Conservation (phyloP, 2,113 vertebrate genomes). For the Nesogale talazaci region DNA sequence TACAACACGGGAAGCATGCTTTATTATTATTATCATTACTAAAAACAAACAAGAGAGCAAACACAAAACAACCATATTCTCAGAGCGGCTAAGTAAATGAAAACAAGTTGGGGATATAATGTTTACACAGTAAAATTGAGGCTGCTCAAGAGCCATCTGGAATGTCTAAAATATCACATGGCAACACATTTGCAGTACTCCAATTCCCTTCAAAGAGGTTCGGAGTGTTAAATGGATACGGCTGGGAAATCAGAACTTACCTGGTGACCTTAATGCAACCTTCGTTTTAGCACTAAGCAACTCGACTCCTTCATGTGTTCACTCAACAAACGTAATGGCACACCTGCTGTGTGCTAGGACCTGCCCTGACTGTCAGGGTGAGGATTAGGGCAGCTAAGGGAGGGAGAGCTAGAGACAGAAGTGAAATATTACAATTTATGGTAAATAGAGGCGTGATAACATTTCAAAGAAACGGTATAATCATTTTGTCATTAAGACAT, state of each 20-base stretch:
- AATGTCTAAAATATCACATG: conserved; percentile 56
- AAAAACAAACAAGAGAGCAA: not conserved
- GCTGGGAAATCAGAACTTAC: conserved; percentile 26
- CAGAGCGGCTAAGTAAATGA: conserved; percentile 24
- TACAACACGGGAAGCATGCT: not conserved
- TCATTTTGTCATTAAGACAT: conserved; percentile 26
- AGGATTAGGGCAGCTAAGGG: not conserved
- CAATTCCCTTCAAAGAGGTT: conserved; percentile 20
- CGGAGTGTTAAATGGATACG: conserved; percentile 25
- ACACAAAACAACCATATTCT: not conserved
- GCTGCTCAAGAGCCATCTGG: conserved; percentile 22
- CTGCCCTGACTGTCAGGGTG: no score
- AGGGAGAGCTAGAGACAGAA: not conserved
- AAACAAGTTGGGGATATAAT: conserved; percentile 37
- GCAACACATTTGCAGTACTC: conserved; percentile 26
- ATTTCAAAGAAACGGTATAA: conserved; percentile 48
- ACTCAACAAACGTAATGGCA: not conserved
- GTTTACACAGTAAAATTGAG: conserved; percentile 15
- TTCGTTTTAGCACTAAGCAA: conserved; percentile 4
- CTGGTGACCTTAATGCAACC: conserved; percentile 13
- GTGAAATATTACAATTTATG: not conserved
- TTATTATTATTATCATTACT: conserved; percentile 34
- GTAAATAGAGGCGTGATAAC: not conserved
- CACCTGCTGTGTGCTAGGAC: not conserved
- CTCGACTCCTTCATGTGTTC: conserved; percentile 1